Evolutionary conservation across 2,797 vertebrate species (phyloP), one percentile per base, ranked within the genome.

Genomic region (Jordanella pulchra): DNA sequence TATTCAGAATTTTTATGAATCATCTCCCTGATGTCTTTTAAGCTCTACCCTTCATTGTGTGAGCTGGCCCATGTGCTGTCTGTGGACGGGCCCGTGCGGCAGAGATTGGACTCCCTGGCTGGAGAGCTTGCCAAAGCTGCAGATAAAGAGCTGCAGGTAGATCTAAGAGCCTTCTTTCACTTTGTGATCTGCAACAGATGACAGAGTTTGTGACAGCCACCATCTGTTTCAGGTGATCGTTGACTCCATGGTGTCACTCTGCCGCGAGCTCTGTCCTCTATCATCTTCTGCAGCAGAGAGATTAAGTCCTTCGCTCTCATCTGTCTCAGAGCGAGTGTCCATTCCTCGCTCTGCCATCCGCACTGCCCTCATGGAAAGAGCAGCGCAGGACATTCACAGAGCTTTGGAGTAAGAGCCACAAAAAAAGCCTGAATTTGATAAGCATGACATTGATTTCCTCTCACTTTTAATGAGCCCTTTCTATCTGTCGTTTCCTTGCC

Each of bases 1-100:
- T 15, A 9, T 28, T 1, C 50, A 25, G 35, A 65, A 65, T 69
- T 39, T 32, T 13, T 78, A 67, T 74, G 1, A 73, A 67, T 60
- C 0, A 28, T 47, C 14, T 67, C 21, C 67, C 30, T 53, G 17
- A 2, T 25, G 23, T 61, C 32, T 61, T 56, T 42, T 25, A 71
- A 97, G 96, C 93, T 97, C n/a, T 97, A 97, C 84, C 96, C 96
- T 14, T 96, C 96, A 58, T 93, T 97, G 68, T 96, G 96, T 21
- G 96, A 97, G 87, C 91, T 97, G 88, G 96, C 96, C 65, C 96
- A 96, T 35, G 95, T 96, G 60, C 89, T 97, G 78, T 96, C 96
- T 39, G 95, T 93, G 51, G 96, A 97, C 0, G 96, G 96, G 45
- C 96, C 96, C 0, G 96, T 97, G 75, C 90, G 95, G 28, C 96